These are phyloP conservation scores for Hyperoplus lanceolatus DNA, from an alignment of 2,797 vertebrate species.

Conservation along the genomic window DNA sequence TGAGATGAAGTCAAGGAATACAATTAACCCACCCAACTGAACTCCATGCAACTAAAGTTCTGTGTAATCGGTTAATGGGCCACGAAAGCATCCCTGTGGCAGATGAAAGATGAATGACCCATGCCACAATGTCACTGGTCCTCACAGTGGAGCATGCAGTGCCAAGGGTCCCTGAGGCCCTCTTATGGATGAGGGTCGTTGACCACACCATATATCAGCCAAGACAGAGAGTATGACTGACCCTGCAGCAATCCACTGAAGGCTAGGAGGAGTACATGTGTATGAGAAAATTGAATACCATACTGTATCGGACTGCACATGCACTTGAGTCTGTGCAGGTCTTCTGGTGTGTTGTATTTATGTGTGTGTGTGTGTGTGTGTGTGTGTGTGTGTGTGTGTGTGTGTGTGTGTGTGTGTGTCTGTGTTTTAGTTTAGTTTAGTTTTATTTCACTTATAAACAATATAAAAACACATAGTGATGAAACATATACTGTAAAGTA, in stretches of 20 bases:
- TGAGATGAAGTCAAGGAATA: too few relatives aligned
- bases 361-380: neutral
- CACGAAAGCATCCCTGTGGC: constrained; percentile 23
- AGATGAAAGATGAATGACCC: constrained; percentile 38
- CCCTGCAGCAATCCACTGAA: constrained; percentile 38
- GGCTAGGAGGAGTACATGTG: constrained; percentile 4
- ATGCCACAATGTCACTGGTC: constrained; percentile 37
- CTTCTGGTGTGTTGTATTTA: constrained; percentile 7
- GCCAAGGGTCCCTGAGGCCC: constrained; percentile 33
- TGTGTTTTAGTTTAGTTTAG: too few relatives aligned
- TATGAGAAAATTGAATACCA: constrained; percentile 19
- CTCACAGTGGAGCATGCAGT: constrained; percentile 34
- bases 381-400: neutral
- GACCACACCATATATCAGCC: constrained; percentile 55
- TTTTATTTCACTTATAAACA: too few relatives aligned
- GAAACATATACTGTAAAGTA: too few relatives aligned
- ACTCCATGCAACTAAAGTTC: neutral
- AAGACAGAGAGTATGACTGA: constrained; percentile 54
- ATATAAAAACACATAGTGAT: too few relatives aligned
- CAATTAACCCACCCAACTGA: neutral
- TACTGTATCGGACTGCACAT: constrained; percentile 9
- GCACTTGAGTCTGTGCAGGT: constrained; percentile 29
- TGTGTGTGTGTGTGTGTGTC: too few relatives aligned
- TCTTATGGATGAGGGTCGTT: constrained; percentile 52
- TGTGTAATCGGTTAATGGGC: constrained; percentile 2